Conservation (phyloP, 2,113 vertebrate species). For the Glaucidium brasilianum region DNA sequence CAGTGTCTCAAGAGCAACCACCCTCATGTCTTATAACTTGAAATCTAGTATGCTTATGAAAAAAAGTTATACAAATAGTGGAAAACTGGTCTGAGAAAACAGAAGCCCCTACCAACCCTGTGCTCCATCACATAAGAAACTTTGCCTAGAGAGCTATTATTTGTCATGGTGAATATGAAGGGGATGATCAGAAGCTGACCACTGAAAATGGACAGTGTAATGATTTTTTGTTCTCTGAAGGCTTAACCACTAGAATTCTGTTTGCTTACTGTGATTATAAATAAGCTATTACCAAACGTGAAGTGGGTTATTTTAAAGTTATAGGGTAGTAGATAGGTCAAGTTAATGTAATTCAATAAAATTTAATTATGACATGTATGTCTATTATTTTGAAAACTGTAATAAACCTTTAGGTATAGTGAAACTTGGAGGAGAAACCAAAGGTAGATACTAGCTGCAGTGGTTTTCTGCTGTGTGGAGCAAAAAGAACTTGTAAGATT, state of each 20-base stretch:
- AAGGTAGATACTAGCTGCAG: background rate
- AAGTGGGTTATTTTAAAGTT: background rate
- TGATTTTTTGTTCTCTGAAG: background rate
- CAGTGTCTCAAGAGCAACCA: background rate
- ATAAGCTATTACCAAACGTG: background rate
- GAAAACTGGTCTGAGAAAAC: background rate
- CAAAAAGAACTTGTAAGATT: background rate
- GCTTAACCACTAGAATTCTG: background rate
- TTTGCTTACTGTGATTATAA: background rate
- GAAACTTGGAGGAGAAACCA: background rate
- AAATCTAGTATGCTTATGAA: background rate
- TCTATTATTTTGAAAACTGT: background rate
- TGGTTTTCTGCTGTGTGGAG: background rate
- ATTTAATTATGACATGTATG: background rate
- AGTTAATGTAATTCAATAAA: background rate
- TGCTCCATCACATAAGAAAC: background rate
- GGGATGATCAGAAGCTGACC: background rate
- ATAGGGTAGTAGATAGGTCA: background rate
- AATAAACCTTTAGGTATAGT: background rate
- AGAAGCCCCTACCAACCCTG: accelerated
- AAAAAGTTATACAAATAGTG: background rate
- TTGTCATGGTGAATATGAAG: background rate
- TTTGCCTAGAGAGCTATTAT: background rate
- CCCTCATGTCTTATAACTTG: accelerated
- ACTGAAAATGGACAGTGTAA: background rate